phyloP scores from a whole-genome alignment of 2,888 invertebrate species.

The Pandemis heparana region DNA sequence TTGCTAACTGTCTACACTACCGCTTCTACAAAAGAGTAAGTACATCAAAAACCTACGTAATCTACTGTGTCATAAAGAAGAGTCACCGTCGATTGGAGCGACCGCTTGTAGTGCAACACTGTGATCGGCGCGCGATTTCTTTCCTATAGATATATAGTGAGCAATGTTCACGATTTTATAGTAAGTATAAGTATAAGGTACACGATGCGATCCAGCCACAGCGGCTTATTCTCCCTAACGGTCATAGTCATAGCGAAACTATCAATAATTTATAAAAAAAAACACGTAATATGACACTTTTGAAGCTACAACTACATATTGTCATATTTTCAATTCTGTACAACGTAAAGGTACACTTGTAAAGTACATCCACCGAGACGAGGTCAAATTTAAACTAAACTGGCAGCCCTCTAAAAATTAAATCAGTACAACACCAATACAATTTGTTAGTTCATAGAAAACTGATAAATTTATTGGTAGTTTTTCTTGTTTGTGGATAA shows the following conservation, averaged over 20 bases:
- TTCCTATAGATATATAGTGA: slow-evolving; percentile 25
- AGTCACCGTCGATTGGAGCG: slow-evolving; percentile 23
- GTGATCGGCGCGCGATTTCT: slow-evolving; percentile 3
- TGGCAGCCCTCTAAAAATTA: background rate
- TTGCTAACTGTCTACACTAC: slow-evolving; percentile 32
- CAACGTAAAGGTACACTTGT: background rate
- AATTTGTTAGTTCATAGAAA: background rate
- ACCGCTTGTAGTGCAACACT: background rate
- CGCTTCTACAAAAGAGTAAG: slow-evolving; percentile 37
- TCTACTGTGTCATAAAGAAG: slow-evolving; percentile 26
- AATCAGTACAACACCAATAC: background rate
- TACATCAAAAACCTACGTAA: slow-evolving; percentile 42
- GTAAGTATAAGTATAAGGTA: slow-evolving; percentile 5
- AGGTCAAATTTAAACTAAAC: background rate
- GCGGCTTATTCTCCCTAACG: background rate
- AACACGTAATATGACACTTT: background rate
- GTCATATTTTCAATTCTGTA: slow-evolving; percentile 6
- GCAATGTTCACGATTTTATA: background rate
- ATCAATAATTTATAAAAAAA: slow-evolving; percentile 1
- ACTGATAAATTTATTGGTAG: background rate
- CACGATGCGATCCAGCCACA: background rate
- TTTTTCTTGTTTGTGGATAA: background rate
- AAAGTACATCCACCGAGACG: background rate
- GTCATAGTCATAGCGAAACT: background rate
- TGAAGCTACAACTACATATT: background rate